Conservation (phyloP, 2,888 invertebrate genomes). For the Conistra vaccinii region DNA sequence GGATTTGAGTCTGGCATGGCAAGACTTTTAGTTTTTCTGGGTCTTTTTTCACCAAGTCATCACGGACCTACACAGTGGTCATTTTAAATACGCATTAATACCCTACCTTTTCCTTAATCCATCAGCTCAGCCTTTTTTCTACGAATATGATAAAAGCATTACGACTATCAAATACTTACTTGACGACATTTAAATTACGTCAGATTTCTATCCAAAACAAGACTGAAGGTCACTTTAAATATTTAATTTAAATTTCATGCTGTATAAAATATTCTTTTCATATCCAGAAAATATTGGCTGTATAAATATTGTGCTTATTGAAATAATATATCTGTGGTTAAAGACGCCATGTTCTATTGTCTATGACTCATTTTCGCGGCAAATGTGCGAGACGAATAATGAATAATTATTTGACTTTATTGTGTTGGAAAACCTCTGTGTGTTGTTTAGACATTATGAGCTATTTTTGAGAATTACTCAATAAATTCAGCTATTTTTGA, state of each 20-base stretch:
- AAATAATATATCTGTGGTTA: conserved; percentile 16
- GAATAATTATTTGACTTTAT: conserved; percentile 40
- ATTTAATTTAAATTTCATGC: conserved; percentile 48
- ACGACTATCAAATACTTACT: conserved; percentile 27
- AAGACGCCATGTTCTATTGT: conserved; percentile 37
- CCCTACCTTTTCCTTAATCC: conserved; percentile 14
- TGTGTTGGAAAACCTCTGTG: background rate
- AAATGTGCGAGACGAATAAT: conserved; percentile 42
- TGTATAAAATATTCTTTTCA: conserved; percentile 47
- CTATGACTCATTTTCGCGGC: conserved; percentile 61
- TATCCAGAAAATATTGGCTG: conserved; percentile 31
- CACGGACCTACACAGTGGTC: background rate
- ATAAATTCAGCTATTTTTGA: background rate
- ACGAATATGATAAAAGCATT: conserved; percentile 41
- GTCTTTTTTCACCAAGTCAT: background rate
- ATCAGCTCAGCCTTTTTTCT: conserved; percentile 24
- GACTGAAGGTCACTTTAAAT: conserved; percentile 31
- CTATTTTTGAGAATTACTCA: conserved; percentile 51
- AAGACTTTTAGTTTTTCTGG: background rate
- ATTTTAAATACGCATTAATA: conserved; percentile 6
- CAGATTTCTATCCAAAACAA: conserved; percentile 42
- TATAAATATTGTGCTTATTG: conserved; percentile 39
- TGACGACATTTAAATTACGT: conserved; percentile 47
- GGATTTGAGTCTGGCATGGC: background rate
- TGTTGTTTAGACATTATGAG: conserved; percentile 3